These are phyloP conservation scores for Chymomyza fuscimana DNA, from an alignment of 2,888 invertebrate species.

Conservation along the genomic window DNA sequence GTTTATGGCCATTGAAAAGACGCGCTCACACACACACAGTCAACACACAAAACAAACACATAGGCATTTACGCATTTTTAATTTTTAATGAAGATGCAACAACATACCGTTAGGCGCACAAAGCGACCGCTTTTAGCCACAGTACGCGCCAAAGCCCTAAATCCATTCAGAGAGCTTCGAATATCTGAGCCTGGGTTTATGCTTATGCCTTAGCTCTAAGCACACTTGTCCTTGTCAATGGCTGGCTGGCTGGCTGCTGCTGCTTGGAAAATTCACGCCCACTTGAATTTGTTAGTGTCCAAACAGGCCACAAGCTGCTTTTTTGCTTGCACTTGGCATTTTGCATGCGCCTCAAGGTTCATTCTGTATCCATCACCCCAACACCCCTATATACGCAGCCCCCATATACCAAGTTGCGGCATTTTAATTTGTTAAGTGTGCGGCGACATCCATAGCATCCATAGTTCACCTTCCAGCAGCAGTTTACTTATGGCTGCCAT, in stretches of 20 bases:
- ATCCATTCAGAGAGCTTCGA: not conserved
- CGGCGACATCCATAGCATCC: constrained; percentile 32
- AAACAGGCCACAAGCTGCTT: not conserved
- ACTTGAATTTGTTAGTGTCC: constrained; percentile 43
- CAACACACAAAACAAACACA: constrained; percentile 1
- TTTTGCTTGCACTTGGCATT: constrained; percentile 10
- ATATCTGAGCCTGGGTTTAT: not conserved
- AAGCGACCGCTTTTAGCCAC: not conserved
- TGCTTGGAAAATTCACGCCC: constrained; percentile 36
- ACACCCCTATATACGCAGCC: not conserved
- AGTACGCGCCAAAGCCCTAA: too few species aligned
- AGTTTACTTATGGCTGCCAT: constrained; percentile 39
- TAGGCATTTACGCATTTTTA: constrained; percentile 21
- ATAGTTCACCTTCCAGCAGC: constrained; percentile 3
- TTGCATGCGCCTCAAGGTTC: not conserved
- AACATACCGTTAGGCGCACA: constrained; percentile 2
- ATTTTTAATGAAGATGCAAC: constrained; percentile 53
- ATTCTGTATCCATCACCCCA: not conserved
- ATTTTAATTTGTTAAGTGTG: constrained; percentile 70
- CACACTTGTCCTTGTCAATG: constrained; percentile 6
- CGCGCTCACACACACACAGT: not conserved
- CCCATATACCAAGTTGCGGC: constrained; percentile 40
- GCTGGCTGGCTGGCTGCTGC: constrained; percentile 2
- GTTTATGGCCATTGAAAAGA: constrained; percentile 31
- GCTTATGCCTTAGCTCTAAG: not conserved